Evolutionary conservation across 2,888 invertebrate species (phyloP).

Genomic region (Corbicula japonica): DNA sequence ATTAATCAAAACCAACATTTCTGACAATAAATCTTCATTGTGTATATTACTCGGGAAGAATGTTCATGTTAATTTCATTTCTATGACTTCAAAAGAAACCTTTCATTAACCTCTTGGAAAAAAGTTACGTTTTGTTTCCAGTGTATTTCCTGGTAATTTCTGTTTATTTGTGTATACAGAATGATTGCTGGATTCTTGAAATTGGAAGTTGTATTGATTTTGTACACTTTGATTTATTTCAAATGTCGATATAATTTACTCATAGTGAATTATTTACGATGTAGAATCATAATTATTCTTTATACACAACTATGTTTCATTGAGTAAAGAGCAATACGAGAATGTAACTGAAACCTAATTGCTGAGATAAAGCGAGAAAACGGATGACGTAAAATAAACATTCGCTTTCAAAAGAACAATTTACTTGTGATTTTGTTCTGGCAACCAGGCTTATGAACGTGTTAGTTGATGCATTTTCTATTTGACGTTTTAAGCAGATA

Average conservation of each 20-base stretch:
- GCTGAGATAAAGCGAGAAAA: not conserved
- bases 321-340: conserved; percentile 16
- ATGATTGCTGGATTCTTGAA: conserved; percentile 9
- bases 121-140: not conserved
- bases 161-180: not conserved
- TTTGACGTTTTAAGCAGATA: too few relatives aligned
- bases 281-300: conserved; percentile 45
- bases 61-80: not conserved
- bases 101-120: not conserved
- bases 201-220: conserved; percentile 33
- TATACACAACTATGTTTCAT: conserved; percentile 38
- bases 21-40: too few relatives aligned
- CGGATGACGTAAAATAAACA: not conserved
- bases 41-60: too few relatives aligned
- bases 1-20: too few relatives aligned
- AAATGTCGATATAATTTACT: conserved; percentile 64
- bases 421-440: not conserved
- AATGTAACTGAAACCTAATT: conserved; percentile 29
- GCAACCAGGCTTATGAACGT: not conserved
- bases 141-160: conserved; percentile 3
- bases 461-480: conserved; percentile 17
- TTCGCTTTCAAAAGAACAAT: not conserved
- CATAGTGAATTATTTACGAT: conserved; percentile 63
- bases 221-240: conserved; percentile 54
- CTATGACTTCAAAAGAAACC: conserved; percentile 18